phyloP scores from a whole-genome alignment of 37 sponge, comb jelly and placozoan species.

The Spongia lamella region DNA sequence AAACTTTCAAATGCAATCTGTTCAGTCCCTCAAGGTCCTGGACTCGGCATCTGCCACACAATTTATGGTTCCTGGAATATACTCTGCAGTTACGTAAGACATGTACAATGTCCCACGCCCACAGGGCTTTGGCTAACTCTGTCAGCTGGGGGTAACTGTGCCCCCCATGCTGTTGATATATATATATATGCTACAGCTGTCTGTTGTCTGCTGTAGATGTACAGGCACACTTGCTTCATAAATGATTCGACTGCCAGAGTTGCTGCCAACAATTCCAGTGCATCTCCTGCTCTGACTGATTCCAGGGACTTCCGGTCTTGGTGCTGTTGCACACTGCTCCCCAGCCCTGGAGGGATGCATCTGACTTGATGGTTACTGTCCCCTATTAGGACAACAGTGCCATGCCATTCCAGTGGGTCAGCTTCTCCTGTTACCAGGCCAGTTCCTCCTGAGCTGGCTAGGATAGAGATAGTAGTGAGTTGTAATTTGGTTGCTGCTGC shows the following conservation, averaged over 20 bases:
- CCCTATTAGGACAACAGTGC: too few relatives aligned
- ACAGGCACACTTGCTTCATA: too few relatives aligned
- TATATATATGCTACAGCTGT: neutral
- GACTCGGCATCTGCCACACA: constrained; percentile 4
- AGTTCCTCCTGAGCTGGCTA: neutral
- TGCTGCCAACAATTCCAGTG: too few relatives aligned
- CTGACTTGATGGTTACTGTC: too few relatives aligned
- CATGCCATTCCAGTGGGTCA: too few relatives aligned
- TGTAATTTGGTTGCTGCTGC: too few relatives aligned
- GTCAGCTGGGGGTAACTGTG: neutral
- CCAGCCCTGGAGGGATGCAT: too few relatives aligned
- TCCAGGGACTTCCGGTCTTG: too few relatives aligned
- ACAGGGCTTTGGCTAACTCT: neutral
- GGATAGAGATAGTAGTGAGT: neutral
- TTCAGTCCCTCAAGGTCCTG: neutral
- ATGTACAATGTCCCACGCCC: neutral
- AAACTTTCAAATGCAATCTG: neutral
- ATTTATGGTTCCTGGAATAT: neutral
- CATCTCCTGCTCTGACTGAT: too few relatives aligned
- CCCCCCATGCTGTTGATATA: neutral
- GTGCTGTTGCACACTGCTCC: too few relatives aligned
- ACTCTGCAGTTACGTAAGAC: neutral
- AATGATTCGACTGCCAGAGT: too few relatives aligned
- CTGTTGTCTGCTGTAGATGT: neutral
- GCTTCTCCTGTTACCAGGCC: neutral